Evolutionary conservation across 2,888 invertebrate species (phyloP).

Genomic region (Acanthosepion lycidas): DNA sequence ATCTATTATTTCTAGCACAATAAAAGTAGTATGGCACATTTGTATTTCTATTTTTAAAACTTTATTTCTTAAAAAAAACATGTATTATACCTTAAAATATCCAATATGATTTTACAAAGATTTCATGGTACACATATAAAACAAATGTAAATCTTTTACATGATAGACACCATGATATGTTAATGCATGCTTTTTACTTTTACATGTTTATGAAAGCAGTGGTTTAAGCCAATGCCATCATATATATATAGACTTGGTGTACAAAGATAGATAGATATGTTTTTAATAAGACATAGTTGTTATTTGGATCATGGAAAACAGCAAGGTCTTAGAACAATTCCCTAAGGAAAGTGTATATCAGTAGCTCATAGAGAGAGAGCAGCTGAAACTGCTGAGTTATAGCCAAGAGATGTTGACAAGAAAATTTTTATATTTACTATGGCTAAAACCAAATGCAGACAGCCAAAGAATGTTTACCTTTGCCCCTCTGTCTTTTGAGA

Average conservation of each 20-base stretch:
- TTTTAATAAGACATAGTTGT: neutral
- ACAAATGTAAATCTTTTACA: too few relatives aligned
- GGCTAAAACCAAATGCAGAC: neutral
- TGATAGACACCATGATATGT: too few relatives aligned
- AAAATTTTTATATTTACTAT: neutral
- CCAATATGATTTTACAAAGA: neutral
- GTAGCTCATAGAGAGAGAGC: neutral
- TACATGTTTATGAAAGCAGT: neutral
- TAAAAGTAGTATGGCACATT: neutral
- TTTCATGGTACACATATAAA: neutral
- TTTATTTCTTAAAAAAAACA: too few relatives aligned
- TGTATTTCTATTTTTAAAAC: neutral
- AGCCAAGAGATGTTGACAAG: slow-evolving; percentile 10
- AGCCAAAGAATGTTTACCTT: neutral
- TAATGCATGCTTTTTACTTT: too few relatives aligned
- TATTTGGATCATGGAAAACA: neutral
- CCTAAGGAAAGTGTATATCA: neutral
- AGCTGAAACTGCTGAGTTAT: neutral
- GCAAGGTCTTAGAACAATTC: neutral
- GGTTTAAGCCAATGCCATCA: neutral
- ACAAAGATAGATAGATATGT: neutral
- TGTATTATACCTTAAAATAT: too few relatives aligned
- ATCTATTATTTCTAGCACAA: neutral
- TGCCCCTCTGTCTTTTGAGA: neutral
- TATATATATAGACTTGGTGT: neutral